These are phyloP conservation scores for Sminthopsis crassicaudata DNA, from an alignment of 2,113 vertebrate species.

Conservation along the genomic window DNA sequence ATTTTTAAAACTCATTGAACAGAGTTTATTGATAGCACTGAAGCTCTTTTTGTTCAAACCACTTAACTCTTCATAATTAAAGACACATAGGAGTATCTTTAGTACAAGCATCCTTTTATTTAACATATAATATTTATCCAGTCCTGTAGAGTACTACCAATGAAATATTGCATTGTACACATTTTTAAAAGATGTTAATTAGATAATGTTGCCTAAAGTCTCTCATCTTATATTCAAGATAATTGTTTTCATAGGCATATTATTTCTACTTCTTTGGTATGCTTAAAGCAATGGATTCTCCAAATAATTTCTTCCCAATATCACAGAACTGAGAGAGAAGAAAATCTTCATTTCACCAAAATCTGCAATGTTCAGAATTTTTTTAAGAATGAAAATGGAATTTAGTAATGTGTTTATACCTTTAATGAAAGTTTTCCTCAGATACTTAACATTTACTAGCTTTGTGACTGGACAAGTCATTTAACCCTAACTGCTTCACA, in stretches of 20 bases:
- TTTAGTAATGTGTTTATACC: not conserved
- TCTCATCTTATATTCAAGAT: not conserved
- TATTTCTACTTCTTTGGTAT: not conserved
- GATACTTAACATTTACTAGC: too few species aligned
- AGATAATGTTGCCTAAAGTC: not conserved
- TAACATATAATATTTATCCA: not conserved
- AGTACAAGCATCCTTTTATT: not conserved
- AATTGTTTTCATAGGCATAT: not conserved
- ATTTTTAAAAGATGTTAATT: not conserved
- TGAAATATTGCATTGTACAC: not conserved
- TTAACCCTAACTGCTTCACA: too few species aligned
- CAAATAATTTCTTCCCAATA: not conserved
- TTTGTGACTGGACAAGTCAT: too few species aligned
- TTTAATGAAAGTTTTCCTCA: not conserved
- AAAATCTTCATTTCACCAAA: not conserved
- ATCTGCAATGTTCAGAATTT: not conserved
- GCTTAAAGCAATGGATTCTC: not conserved
- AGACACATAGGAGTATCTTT: not conserved
- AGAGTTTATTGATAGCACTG: conserved; percentile 34
- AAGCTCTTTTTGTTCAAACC: conserved; percentile 44
- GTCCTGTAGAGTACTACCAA: not conserved
- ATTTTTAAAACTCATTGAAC: conserved; percentile 61
- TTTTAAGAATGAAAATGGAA: not conserved
- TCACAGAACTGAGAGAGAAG: not conserved
- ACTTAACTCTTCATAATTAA: not conserved